phyloP scores from a whole-genome alignment of 2,888 invertebrate species.

The Trachelus iudaicus region DNA sequence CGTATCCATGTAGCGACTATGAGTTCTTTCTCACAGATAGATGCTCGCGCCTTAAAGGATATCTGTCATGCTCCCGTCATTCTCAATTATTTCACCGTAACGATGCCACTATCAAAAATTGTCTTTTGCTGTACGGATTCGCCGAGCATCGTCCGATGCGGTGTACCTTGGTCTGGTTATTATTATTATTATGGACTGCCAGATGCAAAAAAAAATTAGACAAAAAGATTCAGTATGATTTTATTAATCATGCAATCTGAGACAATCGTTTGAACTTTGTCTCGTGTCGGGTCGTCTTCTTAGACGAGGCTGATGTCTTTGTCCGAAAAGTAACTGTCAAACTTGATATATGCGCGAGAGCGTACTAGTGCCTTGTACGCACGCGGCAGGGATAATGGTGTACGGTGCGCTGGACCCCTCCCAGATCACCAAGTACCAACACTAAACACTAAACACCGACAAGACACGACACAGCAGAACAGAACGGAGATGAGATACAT shows the following conservation, averaged over 20 bases:
- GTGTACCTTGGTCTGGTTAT: too few species aligned
- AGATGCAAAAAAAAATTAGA: too few species aligned
- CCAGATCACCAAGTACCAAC: constrained; percentile 34
- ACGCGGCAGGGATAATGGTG: background rate
- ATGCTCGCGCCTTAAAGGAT: background rate
- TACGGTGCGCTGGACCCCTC: constrained; percentile 29
- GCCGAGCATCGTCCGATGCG: too few species aligned
- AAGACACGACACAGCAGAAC: constrained; percentile 21
- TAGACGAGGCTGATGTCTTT: constrained; percentile 33
- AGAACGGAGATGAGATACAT: constrained; percentile 62
- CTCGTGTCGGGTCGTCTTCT: too few species aligned
- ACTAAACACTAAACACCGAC: constrained; percentile 47
- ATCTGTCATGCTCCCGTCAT: constrained; percentile 1
- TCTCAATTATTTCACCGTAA: background rate
- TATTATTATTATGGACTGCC: too few species aligned
- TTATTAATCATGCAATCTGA: too few species aligned
- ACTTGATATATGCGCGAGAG: constrained; percentile 12
- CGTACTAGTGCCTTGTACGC: background rate
- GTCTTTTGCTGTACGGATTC: too few species aligned
- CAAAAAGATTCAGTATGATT: too few species aligned
- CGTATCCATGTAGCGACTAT: too few species aligned
- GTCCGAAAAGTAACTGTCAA: constrained; percentile 39
- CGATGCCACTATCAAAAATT: background rate
- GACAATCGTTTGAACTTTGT: too few species aligned
- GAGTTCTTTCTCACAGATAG: too few species aligned